Percentiles rank a stretch among this genome's conserved stretches.
phyloP scores from a whole-genome alignment of 2,113 vertebrate genomes.

The Rhabdornis inornatus region DNA sequence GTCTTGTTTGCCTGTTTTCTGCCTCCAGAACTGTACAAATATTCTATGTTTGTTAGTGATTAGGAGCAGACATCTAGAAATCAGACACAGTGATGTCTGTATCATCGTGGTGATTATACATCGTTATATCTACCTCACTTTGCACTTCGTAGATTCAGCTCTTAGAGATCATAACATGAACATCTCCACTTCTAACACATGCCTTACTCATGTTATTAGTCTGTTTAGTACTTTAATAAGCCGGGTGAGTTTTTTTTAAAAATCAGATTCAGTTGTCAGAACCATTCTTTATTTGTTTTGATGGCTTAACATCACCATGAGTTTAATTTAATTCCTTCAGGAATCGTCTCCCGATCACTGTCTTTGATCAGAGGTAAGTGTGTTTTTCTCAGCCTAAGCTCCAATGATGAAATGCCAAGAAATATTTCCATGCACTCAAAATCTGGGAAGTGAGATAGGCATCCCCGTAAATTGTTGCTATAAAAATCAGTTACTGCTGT shows the following conservation, averaged over 20 bases:
- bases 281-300: background rate
- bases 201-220: background rate
- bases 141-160: background rate
- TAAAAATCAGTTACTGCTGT: background rate
- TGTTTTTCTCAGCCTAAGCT: background rate
- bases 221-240: background rate
- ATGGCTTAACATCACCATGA: background rate
- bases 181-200: background rate
- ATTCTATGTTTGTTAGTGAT: background rate
- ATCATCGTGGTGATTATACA: background rate
- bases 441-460: background rate
- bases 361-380: background rate
- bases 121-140: background rate
- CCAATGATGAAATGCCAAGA: background rate
- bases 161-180: background rate
- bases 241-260: background rate
- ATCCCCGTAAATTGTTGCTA: background rate
- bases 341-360: background rate
- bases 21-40: background rate
- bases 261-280: background rate
- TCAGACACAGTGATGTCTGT: background rate
- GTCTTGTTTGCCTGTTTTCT: background rate
- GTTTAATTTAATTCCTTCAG: background rate
- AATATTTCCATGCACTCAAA: background rate
- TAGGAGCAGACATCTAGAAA: background rate